Evolutionary conservation across 2,113 vertebrate genomes (phyloP).

Genomic region (Phaethornis superciliosus): DNA sequence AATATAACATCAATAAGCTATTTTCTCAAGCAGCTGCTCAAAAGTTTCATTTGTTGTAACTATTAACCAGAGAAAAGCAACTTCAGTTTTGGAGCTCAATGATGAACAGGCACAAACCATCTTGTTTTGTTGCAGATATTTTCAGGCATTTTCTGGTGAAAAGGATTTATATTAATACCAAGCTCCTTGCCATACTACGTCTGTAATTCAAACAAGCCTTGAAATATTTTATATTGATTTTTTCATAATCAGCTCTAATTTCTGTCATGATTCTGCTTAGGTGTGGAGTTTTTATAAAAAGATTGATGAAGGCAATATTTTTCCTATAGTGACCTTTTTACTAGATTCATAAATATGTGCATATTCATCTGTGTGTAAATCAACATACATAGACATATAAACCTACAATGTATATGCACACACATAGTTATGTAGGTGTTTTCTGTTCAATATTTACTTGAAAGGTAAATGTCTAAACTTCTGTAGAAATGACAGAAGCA

Average conservation of each 20-base stretch:
- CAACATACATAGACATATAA: not conserved
- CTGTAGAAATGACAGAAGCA: not conserved
- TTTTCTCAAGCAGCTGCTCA: constrained; percentile 71
- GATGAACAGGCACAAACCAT: not conserved
- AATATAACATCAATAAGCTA: constrained; percentile 66
- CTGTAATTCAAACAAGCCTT: not conserved
- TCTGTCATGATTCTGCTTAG: not conserved
- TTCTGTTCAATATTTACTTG: not conserved
- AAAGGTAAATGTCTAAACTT: not conserved
- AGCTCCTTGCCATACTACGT: not conserved
- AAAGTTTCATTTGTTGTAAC: not conserved
- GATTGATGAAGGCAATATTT: not conserved
- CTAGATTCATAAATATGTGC: not conserved
- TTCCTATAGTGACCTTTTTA: not conserved
- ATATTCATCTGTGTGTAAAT: not conserved
- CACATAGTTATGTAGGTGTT: not conserved
- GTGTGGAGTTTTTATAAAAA: not conserved
- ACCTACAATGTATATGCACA: not conserved
- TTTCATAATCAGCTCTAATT: not conserved
- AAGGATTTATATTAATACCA: not conserved
- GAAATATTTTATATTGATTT: not conserved
- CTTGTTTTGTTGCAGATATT: not conserved
- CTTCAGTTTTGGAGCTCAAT: not conserved
- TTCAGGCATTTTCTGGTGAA: not conserved
- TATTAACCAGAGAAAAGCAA: constrained; percentile 30